A percentile compares a stretch with the other conserved stretches of the same genome.
Conservation (phyloP, 2,113 vertebrate species). For the Macquaria ambigua region DNA sequence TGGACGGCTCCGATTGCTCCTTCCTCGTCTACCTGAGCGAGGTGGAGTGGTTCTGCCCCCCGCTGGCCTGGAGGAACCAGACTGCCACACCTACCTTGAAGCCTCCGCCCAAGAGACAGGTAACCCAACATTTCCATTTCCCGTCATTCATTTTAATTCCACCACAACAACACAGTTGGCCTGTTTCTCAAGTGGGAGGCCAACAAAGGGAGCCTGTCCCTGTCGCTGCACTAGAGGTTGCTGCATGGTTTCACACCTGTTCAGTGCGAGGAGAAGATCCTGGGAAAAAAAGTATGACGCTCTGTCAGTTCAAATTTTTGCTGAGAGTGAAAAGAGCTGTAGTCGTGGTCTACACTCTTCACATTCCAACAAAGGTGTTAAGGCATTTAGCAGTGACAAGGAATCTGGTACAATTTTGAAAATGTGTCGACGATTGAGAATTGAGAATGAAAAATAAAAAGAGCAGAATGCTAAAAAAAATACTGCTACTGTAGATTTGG, state of each 20-base stretch:
- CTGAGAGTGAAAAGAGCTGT: not conserved
- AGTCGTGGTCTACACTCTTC: not conserved
- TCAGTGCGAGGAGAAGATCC: not conserved
- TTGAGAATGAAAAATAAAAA: not conserved
- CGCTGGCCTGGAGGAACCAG: slow-evolving; percentile 91
- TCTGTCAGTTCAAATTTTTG: not conserved
- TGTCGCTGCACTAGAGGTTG: too few relatives aligned
- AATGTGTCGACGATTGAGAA: not conserved
- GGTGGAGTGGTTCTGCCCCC: slow-evolving; percentile 99
- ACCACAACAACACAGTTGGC: not conserved
- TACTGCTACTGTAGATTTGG: not conserved
- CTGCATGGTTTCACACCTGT: not conserved
- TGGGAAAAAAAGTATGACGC: not conserved
- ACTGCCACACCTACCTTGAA: slow-evolving; percentile 81
- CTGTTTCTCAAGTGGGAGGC: not conserved
- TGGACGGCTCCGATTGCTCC: slow-evolving; percentile 97
- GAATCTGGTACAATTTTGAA: not conserved
- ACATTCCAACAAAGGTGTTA: not conserved
- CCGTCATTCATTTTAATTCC: not conserved
- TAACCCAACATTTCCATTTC: slow-evolving; percentile 57
- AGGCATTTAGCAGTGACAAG: not conserved
- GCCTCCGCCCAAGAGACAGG: slow-evolving; percentile 86
- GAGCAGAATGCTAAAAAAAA: not conserved
- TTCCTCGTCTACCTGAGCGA: slow-evolving; percentile 98
- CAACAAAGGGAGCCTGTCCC: not conserved